Evolutionary conservation across 1,140 invertebrate species (phyloP).

Genomic region (Bathynomus jamesi): DNA sequence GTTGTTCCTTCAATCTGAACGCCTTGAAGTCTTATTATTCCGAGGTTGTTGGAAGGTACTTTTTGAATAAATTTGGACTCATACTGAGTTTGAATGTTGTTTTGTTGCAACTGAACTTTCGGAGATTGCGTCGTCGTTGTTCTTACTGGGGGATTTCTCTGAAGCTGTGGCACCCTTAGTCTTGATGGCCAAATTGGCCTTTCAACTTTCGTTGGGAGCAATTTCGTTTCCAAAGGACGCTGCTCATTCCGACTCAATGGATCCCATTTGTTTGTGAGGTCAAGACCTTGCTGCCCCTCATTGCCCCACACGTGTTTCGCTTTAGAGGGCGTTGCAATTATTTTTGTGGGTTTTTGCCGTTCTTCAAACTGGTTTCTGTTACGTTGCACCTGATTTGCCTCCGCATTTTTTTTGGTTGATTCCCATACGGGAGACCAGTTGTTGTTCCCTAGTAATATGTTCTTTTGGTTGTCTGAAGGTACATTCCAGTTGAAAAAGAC

Average conservation of each 20-base stretch:
- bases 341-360: background rate
- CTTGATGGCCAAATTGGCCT: background rate
- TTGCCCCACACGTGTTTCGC: background rate
- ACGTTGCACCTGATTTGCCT: background rate
- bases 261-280: background rate
- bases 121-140: too few species aligned
- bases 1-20: too few species aligned
- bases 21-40: too few species aligned
- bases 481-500: conserved; percentile 36
- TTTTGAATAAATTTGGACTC: too few species aligned
- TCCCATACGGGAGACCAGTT: conserved; percentile 27
- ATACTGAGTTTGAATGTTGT: too few species aligned
- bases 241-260: background rate
- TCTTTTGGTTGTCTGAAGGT: conserved; percentile 8
- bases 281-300: background rate
- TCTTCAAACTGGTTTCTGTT: background rate
- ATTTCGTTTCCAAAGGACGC: background rate
- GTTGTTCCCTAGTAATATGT: conserved; percentile 18
- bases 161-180: background rate
- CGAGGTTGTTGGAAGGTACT: too few species aligned
- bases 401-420: background rate
- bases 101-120: too few species aligned
- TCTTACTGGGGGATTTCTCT: too few species aligned
- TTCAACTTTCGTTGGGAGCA: conserved; percentile 5
- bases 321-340: background rate